These are phyloP conservation scores for Chloroceryle amazona DNA, from an alignment of 2,797 vertebrate genomes.

Conservation along the genomic window DNA sequence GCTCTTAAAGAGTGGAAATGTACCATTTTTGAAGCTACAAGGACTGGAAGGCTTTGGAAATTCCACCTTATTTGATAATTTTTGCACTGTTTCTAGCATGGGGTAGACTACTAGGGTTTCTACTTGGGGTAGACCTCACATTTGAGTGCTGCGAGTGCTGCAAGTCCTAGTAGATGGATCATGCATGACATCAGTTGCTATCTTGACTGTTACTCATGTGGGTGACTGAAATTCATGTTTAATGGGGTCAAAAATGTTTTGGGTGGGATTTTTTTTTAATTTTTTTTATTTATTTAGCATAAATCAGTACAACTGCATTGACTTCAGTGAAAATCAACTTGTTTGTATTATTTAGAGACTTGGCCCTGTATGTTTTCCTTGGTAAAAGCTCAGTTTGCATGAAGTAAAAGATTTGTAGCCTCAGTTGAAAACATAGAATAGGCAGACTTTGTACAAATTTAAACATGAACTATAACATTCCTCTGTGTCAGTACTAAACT, in stretches of 20 bases:
- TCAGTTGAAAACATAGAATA: background rate
- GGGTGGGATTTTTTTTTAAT: accelerated
- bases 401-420: background rate
- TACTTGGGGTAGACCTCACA: background rate
- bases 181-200: background rate
- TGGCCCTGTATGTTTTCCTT: background rate
- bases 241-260: background rate
- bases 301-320: background rate
- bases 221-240: background rate
- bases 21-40: background rate
- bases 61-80: background rate
- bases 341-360: background rate
- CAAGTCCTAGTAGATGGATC: background rate
- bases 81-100: background rate
- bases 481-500: background rate
- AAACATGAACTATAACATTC: background rate
- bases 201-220: background rate
- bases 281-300: background rate
- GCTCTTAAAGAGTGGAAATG: background rate
- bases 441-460: background rate
- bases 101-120: too few species aligned
- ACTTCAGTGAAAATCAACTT: background rate
- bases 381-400: background rate
- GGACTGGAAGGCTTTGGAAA: background rate
- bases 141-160: too few species aligned